Evolutionary conservation across 2,888 invertebrate species (phyloP).

Genomic region (Orthonychiurus folsomi): DNA sequence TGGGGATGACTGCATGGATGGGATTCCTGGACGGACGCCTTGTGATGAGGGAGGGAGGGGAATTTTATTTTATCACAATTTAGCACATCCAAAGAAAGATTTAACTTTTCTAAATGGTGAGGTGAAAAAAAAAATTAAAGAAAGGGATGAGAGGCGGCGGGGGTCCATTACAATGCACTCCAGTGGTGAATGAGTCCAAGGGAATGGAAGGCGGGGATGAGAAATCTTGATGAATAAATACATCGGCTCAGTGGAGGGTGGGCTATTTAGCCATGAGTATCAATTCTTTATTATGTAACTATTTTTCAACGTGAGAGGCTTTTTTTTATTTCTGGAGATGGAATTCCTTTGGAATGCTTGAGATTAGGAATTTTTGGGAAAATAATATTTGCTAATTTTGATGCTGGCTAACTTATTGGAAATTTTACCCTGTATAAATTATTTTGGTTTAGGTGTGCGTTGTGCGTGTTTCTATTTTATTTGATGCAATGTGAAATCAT

Average conservation of each 20-base stretch:
- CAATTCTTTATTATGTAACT: neutral
- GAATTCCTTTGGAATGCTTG: too few species aligned
- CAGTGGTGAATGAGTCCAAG: neutral
- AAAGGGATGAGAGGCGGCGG: neutral
- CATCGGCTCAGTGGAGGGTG: neutral
- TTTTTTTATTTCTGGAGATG: too few species aligned
- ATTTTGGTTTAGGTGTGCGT: too few species aligned
- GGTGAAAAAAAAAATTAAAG: neutral
- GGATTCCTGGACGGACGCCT: too few species aligned
- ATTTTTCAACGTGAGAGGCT: too few species aligned
- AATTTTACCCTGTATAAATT: too few species aligned
- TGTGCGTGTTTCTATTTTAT: too few species aligned
- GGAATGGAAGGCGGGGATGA: neutral
- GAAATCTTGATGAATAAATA: constrained; percentile 1
- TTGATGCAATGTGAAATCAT: too few species aligned
- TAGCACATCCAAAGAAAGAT: neutral
- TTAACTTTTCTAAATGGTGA: constrained; percentile 1
- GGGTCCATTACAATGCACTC: neutral
- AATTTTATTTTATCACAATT: neutral
- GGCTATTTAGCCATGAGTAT: neutral
- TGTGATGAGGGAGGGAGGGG: neutral
- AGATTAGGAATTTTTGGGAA: too few species aligned
- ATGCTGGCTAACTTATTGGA: neutral
- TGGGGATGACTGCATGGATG: too few species aligned
- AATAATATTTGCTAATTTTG: neutral